Conservation (phyloP, 2,113 vertebrate species). For the Upupa epops region DNA sequence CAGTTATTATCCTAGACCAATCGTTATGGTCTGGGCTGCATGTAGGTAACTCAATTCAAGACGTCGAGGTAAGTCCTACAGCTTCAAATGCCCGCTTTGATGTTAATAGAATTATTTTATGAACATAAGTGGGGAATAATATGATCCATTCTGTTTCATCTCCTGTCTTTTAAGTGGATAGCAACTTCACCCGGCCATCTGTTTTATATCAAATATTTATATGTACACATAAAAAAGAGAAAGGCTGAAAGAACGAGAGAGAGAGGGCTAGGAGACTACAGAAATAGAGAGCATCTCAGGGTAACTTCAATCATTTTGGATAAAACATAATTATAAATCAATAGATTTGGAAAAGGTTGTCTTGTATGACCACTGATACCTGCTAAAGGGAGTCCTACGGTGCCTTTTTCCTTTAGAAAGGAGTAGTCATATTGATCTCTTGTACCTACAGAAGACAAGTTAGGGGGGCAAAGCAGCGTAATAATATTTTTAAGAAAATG, state of each 20-base stretch:
- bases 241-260: not conserved
- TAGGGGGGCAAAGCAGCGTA: not conserved
- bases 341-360: not conserved
- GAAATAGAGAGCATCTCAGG: not conserved
- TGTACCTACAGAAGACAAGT: not conserved
- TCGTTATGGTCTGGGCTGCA: not conserved
- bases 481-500: not conserved
- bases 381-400: not conserved
- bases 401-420: not conserved
- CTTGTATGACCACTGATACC: not conserved
- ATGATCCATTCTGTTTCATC: slow-evolving; percentile 53
- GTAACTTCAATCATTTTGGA: not conserved
- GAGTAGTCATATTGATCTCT: not conserved
- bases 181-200: slow-evolving; percentile 50
- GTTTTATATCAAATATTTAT: slow-evolving; percentile 67
- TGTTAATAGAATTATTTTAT: slow-evolving; percentile 41
- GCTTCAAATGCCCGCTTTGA: slow-evolving; percentile 19
- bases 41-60: slow-evolving; percentile 21
- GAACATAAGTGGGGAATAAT: slow-evolving; percentile 24
- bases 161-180: slow-evolving; percentile 42
- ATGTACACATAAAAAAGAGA: not conserved
- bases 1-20: slow-evolving; percentile 5
- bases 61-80: not conserved
- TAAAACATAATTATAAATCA: not conserved
- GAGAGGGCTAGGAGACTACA: not conserved